Conservation (phyloP, 1,140 invertebrate genomes). For the Mactra quadrangularis region DNA sequence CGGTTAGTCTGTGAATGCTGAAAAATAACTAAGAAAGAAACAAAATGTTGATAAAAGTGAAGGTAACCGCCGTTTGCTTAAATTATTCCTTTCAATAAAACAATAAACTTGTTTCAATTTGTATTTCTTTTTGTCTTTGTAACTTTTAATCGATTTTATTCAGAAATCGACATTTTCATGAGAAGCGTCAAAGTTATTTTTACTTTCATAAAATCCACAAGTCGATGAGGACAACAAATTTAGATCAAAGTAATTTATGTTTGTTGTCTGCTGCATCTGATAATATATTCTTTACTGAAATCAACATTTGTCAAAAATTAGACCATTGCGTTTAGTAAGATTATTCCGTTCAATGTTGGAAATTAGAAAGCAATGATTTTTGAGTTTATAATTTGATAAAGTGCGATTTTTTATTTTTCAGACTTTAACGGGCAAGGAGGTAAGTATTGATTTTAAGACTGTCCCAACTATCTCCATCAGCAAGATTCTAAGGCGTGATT, state of each 20-base stretch:
- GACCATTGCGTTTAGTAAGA: no score
- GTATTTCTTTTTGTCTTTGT: neutral
- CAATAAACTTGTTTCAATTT: conserved; percentile 96
- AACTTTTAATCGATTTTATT: no score
- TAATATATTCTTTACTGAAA: no score
- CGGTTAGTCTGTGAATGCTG: no score
- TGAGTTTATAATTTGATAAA: neutral
- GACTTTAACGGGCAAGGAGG: conserved; percentile 76
- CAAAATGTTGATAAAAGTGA: conserved; percentile 60
- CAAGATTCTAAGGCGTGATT: neutral
- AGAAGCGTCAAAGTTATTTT: no score
- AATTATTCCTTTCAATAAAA: conserved; percentile 84
- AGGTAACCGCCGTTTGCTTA: conserved; percentile 36
- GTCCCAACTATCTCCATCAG: neutral
- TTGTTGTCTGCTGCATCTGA: no score
- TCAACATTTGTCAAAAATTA: no score
- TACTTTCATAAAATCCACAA: no score
- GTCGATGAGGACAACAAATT: no score
- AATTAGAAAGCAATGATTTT: neutral
- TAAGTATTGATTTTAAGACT: conserved; percentile 51
- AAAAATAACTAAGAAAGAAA: neutral
- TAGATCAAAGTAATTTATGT: no score
- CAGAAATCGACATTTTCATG: no score
- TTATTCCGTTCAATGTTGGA: neutral
- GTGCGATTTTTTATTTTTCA: conserved; percentile 65